Conservation (phyloP, 2,113 vertebrate genomes). For the Erythrocercus mccallii region DNA sequence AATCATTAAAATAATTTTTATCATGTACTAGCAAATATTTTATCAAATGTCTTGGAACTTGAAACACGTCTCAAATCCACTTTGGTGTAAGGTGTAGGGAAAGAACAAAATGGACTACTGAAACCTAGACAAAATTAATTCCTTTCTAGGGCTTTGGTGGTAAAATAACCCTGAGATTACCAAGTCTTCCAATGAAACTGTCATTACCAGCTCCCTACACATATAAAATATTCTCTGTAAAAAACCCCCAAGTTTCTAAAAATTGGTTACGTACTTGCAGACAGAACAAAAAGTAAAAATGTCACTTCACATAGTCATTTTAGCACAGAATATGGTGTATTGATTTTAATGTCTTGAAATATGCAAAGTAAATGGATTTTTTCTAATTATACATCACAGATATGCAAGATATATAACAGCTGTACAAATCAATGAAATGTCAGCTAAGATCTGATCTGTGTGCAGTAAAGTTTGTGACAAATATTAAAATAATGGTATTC, state of each 20-base stretch:
- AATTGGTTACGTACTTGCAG: background rate
- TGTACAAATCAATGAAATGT: background rate
- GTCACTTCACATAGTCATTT: background rate
- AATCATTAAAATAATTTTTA: background rate
- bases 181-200: slow-evolving; percentile 29
- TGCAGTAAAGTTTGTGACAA: background rate
- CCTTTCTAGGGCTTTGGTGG: slow-evolving; percentile 10
- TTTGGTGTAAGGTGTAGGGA: background rate
- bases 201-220: slow-evolving; percentile 32
- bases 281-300: slow-evolving; percentile 22
- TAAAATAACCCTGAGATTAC: slow-evolving; percentile 35
- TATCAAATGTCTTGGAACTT: slow-evolving; percentile 44
- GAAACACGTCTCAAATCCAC: slow-evolving; percentile 38
- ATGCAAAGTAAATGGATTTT: slow-evolving; percentile 34
- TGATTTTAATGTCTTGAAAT: slow-evolving; percentile 31
- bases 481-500: background rate
- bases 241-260: slow-evolving; percentile 29
- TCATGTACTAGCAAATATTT: slow-evolving; percentile 31
- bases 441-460: background rate
- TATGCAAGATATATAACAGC: background rate
- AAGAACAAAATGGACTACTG: slow-evolving; percentile 1
- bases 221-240: slow-evolving; percentile 38
- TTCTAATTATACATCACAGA: background rate
- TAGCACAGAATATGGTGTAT: background rate
- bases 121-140: slow-evolving; percentile 64